Conservation (phyloP, 2,888 invertebrate species). For the Drosophila sordidula region DNA sequence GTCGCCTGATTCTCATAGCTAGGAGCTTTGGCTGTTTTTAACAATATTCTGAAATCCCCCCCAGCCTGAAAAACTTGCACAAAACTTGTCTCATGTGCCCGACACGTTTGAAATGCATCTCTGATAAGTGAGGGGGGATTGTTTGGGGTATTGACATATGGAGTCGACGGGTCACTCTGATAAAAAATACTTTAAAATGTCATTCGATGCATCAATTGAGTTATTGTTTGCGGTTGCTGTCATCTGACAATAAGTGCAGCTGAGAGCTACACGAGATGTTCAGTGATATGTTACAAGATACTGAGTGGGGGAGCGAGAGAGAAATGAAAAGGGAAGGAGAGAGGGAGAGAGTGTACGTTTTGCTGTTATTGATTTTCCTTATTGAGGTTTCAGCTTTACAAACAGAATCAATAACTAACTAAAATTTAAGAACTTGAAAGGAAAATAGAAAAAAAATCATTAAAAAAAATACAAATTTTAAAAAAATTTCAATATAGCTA, state of each 20-base stretch:
- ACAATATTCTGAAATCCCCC: slow-evolving; percentile 30
- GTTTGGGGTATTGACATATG: background rate
- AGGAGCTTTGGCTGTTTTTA: slow-evolving; percentile 43
- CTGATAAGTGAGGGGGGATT: background rate
- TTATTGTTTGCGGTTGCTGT: slow-evolving; percentile 45
- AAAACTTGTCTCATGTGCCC: slow-evolving; percentile 26
- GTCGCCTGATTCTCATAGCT: slow-evolving; percentile 26
- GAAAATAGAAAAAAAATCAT: too few relatives aligned
- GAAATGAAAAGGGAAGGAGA: background rate
- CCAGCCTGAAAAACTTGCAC: slow-evolving; percentile 35
- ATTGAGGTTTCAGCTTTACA: too few relatives aligned
- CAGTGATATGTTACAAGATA: background rate
- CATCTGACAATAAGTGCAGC: slow-evolving; percentile 32
- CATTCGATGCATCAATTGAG: slow-evolving; percentile 46
- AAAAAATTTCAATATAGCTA: too few relatives aligned
- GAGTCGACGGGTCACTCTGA: slow-evolving; percentile 9
- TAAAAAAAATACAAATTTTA: too few relatives aligned
- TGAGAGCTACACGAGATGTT: slow-evolving; percentile 4
- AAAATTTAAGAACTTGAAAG: background rate
- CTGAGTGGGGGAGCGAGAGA: too few relatives aligned
- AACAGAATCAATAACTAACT: background rate
- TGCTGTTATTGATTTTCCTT: background rate
- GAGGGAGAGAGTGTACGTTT: background rate
- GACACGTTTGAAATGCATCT: slow-evolving; percentile 30
- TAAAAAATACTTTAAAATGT: slow-evolving; percentile 29